Conservation (phyloP, 2,797 vertebrate genomes). For the Hydrolagus colliei region DNA sequence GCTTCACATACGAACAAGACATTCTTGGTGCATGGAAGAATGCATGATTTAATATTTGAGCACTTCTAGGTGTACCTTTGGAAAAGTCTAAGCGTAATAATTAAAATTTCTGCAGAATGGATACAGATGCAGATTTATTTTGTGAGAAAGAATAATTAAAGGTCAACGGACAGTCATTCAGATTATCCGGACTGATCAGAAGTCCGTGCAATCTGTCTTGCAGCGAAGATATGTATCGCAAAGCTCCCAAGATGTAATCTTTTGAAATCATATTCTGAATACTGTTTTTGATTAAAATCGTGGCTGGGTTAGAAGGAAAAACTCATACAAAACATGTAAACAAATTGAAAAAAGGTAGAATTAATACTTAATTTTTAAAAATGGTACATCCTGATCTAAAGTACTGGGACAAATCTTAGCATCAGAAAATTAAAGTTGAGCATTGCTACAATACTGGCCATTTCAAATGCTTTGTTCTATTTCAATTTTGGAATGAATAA, state of each 20-base stretch:
- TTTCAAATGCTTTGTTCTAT: constrained; percentile 23
- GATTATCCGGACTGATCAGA: constrained; percentile 58
- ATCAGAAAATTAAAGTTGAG: constrained; percentile 29
- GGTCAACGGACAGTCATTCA: constrained; percentile 55
- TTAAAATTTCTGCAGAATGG: constrained; percentile 7
- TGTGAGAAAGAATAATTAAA: constrained; percentile 43
- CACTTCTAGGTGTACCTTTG: background rate
- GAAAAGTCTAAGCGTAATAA: constrained; percentile 3
- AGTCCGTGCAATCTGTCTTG: constrained; percentile 60
- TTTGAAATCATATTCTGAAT: constrained; percentile 68
- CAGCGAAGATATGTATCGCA: constrained; percentile 57
- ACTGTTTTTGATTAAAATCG: constrained; percentile 73
- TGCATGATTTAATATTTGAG: background rate
- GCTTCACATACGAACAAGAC: background rate
- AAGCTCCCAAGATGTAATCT: constrained; percentile 74
- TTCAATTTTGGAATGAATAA: background rate
- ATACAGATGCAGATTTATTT: background rate
- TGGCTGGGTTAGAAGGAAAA: constrained; percentile 46
- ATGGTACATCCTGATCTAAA: constrained; percentile 33
- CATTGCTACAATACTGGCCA: constrained; percentile 17
- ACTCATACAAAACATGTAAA: constrained; percentile 49
- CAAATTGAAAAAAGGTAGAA: constrained; percentile 40
- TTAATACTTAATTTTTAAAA: constrained; percentile 46
- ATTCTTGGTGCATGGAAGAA: background rate
- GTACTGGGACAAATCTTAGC: background rate